These are phyloP conservation scores for Microplitis manilae DNA, from an alignment of 2,888 invertebrate species.

Conservation along the genomic window DNA sequence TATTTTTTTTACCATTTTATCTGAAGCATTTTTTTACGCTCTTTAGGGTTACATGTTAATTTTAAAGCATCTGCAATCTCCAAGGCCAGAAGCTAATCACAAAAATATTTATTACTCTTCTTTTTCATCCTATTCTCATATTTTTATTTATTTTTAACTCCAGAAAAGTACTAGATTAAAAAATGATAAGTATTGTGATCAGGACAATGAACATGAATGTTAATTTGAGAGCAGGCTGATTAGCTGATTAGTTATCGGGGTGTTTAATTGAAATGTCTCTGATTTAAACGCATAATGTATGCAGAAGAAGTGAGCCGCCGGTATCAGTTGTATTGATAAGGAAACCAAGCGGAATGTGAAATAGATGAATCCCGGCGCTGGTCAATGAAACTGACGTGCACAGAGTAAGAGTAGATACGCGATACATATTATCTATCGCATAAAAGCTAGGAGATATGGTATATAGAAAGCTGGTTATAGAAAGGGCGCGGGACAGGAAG, in stretches of 20 bases:
- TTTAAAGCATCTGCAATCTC: not conserved
- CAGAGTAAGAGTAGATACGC: slow-evolving; percentile 15
- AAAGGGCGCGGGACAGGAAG: slow-evolving; percentile 11
- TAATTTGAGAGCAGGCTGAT: not conserved
- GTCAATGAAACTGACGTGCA: slow-evolving; percentile 33
- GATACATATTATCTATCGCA: not conserved
- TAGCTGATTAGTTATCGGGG: not conserved
- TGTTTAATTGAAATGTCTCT: not conserved
- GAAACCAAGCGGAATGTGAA: slow-evolving; percentile 13
- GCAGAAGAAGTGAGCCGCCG: not conserved
- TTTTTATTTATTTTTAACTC: not conserved
- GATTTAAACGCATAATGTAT: not conserved
- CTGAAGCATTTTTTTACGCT: not conserved
- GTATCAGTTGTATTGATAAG: slow-evolving; percentile 7
- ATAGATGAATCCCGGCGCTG: not conserved
- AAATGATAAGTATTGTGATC: too few species aligned
- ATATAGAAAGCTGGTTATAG: slow-evolving; percentile 2
- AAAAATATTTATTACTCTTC: not conserved
- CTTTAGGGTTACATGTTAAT: slow-evolving; percentile 1
- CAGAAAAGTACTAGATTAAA: too few species aligned
- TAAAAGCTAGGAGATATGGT: not conserved
- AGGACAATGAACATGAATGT: not conserved
- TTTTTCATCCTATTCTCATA: not conserved
- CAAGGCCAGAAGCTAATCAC: not conserved
- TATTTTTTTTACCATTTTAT: not conserved